phyloP scores from a whole-genome alignment of 1,140 invertebrate genomes.

The Zaprionus gabonicus region DNA sequence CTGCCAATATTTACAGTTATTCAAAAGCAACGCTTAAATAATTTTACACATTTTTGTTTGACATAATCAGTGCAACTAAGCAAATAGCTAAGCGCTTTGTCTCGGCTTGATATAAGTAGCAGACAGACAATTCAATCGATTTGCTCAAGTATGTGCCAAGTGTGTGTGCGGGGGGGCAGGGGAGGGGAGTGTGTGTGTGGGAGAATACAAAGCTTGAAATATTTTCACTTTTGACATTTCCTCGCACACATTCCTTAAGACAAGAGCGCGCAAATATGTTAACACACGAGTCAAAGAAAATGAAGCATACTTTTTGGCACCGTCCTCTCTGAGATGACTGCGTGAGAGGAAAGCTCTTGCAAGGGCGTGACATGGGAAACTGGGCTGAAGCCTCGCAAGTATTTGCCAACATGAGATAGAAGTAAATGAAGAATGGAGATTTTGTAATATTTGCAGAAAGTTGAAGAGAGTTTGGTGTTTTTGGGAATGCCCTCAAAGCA shows the following conservation, averaged over 20 bases:
- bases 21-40: constrained; percentile 41
- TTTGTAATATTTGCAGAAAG: not conserved
- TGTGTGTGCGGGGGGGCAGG: not conserved
- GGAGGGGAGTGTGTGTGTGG: not conserved
- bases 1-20: constrained; percentile 50
- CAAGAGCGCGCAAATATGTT: constrained; percentile 58
- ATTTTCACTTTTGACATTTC: constrained; percentile 81
- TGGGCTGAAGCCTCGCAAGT: not conserved
- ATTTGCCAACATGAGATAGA: not conserved
- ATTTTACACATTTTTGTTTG: constrained; percentile 13
- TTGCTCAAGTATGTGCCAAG: constrained; percentile 22
- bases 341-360: constrained; percentile 21
- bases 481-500: not conserved
- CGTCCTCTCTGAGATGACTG: constrained; percentile 31
- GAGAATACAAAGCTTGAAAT: constrained; percentile 51
- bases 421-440: not conserved
- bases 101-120: constrained; percentile 56
- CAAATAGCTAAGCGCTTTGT: constrained; percentile 46
- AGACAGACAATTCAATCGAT: constrained; percentile 74
- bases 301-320: constrained; percentile 52
- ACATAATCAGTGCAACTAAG: constrained; percentile 47
- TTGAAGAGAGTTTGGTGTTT: not conserved
- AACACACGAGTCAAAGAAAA: constrained; percentile 53
- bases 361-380: constrained; percentile 33
- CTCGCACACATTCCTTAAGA: constrained; percentile 65